phyloP scores from a whole-genome alignment of 2,888 invertebrate genomes.

The Pseudococcus longispinus region DNA sequence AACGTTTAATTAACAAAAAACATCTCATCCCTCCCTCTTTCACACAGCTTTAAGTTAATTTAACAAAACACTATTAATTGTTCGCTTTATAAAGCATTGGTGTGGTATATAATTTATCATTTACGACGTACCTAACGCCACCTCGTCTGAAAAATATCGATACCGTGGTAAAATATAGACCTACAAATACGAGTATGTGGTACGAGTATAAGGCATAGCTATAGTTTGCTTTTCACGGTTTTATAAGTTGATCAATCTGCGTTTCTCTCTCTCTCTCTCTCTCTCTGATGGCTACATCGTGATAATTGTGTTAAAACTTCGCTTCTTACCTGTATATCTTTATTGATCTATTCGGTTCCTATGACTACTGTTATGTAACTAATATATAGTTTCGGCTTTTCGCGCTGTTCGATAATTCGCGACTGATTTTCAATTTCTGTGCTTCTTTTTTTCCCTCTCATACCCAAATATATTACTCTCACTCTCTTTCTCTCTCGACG shows the following conservation, averaged over 20 bases:
- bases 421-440: neutral
- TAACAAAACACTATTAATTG: conserved; percentile 2
- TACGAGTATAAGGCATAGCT: neutral
- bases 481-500: no score
- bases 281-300: conserved; percentile 17
- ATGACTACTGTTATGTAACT: conserved; percentile 28
- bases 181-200: neutral
- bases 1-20: conserved; percentile 17
- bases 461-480: no score
- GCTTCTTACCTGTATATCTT: conserved; percentile 5
- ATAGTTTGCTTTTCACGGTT: neutral
- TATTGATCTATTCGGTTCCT: conserved; percentile 31
- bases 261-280: neutral
- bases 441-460: neutral
- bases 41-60: conserved; percentile 4
- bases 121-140: neutral
- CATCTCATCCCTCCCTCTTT: neutral
- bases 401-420: neutral
- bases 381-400: conserved; percentile 21
- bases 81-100: neutral
- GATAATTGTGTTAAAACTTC: conserved; percentile 6
- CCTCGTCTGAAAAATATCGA: neutral
- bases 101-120: neutral
- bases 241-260: conserved; percentile 21
- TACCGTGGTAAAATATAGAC: neutral